phyloP scores from a whole-genome alignment of 2,888 invertebrate genomes.

The Limnephilus rhombicus region DNA sequence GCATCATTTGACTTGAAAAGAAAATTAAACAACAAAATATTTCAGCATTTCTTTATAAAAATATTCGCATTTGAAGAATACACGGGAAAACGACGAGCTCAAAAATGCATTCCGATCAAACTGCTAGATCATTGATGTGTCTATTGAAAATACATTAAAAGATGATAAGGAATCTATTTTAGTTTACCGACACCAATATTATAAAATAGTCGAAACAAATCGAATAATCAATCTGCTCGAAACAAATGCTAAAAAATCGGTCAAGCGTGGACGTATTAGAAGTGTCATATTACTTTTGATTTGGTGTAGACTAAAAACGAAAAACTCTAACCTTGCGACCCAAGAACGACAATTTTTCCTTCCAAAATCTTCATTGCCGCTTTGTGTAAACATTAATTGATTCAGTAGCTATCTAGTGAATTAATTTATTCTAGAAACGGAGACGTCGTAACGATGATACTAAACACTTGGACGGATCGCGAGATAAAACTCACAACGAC shows the following conservation, averaged over 20 bases:
- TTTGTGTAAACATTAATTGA: slow-evolving; percentile 40
- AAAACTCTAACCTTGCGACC: slow-evolving; percentile 84
- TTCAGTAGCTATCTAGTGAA: not conserved
- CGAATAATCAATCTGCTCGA: slow-evolving; percentile 3
- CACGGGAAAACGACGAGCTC: not conserved
- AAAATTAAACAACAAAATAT: not conserved
- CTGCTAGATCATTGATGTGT: not conserved
- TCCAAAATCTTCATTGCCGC: slow-evolving; percentile 85
- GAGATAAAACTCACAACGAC: not conserved
- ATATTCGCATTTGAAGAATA: not conserved
- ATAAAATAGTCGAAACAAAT: not conserved
- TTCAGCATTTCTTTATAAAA: not conserved
- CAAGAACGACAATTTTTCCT: slow-evolving; percentile 92
- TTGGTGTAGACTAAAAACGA: not conserved
- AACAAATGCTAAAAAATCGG: slow-evolving; percentile 42
- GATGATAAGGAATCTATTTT: not conserved
- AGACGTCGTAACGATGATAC: not conserved
- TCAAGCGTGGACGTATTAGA: slow-evolving; percentile 35
- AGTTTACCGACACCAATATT: not conserved
- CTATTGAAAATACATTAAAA: not conserved
- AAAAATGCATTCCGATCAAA: not conserved
- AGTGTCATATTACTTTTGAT: slow-evolving; percentile 52
- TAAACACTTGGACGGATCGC: not conserved
- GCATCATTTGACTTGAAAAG: not conserved
- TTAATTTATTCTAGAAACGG: not conserved